Evolutionary conservation across 37 sponge, comb jelly and placozoan genomes (phyloP).

Genomic region (Hormiphora californensis): DNA sequence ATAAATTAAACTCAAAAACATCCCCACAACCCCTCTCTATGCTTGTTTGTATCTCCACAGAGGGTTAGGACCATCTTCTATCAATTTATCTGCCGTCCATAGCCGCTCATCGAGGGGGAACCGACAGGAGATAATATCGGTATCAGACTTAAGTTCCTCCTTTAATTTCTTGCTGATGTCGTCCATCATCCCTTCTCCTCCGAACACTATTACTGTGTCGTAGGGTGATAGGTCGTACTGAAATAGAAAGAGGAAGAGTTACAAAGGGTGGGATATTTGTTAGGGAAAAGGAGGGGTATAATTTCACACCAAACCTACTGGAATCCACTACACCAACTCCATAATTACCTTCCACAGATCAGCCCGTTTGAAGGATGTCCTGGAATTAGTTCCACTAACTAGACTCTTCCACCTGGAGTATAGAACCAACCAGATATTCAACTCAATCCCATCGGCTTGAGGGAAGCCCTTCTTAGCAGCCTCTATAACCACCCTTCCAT

Average conservation of each 20-base stretch:
- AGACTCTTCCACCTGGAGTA: conserved; percentile 6
- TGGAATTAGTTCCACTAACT: not conserved
- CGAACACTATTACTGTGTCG: conserved; percentile 10
- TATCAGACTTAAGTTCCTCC: not conserved
- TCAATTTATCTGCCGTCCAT: not conserved
- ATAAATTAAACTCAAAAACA: not conserved
- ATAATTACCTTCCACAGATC: conserved; percentile 50
- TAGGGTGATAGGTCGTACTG: conserved; percentile 5
- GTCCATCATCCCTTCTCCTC: conserved; percentile 36
- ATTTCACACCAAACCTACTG: not conserved
- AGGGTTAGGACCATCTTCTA: conserved; percentile 45
- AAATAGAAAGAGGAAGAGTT: not conserved
- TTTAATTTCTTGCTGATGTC: conserved; percentile 31
- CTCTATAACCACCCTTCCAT: conserved; percentile 56
- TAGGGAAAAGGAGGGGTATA: not conserved
- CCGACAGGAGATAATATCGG: conserved; percentile 35
- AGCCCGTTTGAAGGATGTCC: conserved; percentile 20
- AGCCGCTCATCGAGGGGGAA: not conserved
- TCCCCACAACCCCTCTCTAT: not conserved
- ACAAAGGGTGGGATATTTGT: not conserved
- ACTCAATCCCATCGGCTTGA: conserved; percentile 39
- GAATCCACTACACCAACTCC: not conserved
- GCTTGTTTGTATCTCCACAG: conserved; percentile 22
- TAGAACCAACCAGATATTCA: conserved; percentile 55
- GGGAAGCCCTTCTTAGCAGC: conserved; percentile 54